Evolutionary conservation across 2,113 vertebrate genomes (phyloP), one percentile per base, ranked within the genome.

Genomic region (Eublepharis macularius): DNA sequence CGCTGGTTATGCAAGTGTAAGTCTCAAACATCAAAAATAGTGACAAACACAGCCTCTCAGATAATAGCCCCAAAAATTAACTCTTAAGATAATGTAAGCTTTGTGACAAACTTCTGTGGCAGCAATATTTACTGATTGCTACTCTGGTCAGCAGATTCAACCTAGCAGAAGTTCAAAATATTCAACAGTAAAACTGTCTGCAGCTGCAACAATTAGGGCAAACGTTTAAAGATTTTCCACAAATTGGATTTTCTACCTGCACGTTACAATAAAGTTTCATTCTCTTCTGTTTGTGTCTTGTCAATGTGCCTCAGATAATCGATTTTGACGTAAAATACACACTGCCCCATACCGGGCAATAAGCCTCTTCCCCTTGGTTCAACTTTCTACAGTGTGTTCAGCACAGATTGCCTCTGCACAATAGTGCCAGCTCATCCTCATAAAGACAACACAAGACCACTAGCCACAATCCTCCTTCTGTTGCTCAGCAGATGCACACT

Each of bases 281-380:
- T 74, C 45, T 21, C 32, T 66, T 54, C 45, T 29, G 4, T 29
- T 60, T 73, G 32, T 63, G 29, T 19, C 13, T 43, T 29, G 34
- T 41, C 39, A 10, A 4, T 77, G 13, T 12, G 26, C 29, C 26
- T 77, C 45, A 54, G 32, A 36, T 60, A 54, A 57, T 32, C 60
- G 29, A 57, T 65, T 69, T 84, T 76, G 76, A 72, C 66, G 29
- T 17, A 70, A 75, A 13, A 66, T 4, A 68, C 17, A 24, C 49
- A 8, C 17, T 17, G n/a, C 17, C 47, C 51, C 36, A 51, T 8
- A 57, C 14, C 43, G 57, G 26, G 34, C n/a, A 43, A 24, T 80
- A 81, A 86, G 70, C 60, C n/a, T 86, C 70, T 81, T 54, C 49
- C 26, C 72, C 63, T 66, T 26, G 57, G 81, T 68, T 86, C 78